Evolutionary conservation across 2,888 invertebrate genomes (phyloP).

Genomic region (Neocrepidodera transversa): DNA sequence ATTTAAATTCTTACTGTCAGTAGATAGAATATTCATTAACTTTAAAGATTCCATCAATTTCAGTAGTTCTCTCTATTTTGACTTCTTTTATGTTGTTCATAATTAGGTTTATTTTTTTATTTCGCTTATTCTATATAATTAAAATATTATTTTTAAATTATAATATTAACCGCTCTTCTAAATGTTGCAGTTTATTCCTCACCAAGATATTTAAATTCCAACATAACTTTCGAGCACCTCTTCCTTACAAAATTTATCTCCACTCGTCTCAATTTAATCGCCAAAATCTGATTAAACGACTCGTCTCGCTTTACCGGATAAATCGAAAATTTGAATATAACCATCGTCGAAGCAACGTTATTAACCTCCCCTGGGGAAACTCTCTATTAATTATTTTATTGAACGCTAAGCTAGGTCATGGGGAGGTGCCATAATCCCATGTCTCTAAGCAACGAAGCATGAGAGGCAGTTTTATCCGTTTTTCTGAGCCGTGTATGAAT

Average conservation of each 20-base stretch:
- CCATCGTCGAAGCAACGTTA: slow-evolving; percentile 42
- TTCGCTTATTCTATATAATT: no score
- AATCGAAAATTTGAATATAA: slow-evolving; percentile 55
- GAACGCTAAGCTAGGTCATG: slow-evolving; percentile 51
- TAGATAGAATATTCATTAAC: no score
- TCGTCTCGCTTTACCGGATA: slow-evolving; percentile 43
- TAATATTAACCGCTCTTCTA: no score
- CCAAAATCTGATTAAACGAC: slow-evolving; percentile 27
- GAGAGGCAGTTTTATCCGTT: slow-evolving; percentile 57
- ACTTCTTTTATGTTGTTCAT: no score
- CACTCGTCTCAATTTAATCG: slow-evolving; percentile 16
- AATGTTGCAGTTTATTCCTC: no score
- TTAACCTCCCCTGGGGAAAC: slow-evolving; percentile 46
- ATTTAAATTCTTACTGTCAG: no score
- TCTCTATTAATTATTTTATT: slow-evolving; percentile 60
- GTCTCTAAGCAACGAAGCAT: slow-evolving; percentile 54
- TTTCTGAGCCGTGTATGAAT: slow-evolving; percentile 47
- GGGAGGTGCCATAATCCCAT: slow-evolving; percentile 55
- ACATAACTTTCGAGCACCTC: neutral
- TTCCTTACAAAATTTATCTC: slow-evolving; percentile 11
- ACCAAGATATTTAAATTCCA: no score
- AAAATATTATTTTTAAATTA: no score
- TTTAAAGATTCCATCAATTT: no score
- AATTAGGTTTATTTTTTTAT: no score
- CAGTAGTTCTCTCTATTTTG: no score